Base-by-base conservation (phyloP, 2,888 invertebrate species). In the Belgica antarctica region DNA sequence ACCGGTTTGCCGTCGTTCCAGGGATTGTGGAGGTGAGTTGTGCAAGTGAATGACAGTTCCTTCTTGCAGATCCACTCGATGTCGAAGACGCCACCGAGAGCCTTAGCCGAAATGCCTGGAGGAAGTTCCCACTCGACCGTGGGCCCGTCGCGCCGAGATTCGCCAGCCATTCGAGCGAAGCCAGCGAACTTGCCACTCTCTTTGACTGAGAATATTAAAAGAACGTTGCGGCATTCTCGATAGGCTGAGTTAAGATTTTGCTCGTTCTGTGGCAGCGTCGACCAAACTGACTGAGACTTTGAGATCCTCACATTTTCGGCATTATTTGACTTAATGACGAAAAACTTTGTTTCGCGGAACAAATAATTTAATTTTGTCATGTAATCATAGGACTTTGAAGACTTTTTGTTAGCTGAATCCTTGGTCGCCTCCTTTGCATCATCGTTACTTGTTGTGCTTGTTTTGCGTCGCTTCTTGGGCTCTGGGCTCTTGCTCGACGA, bases 1-100 rank as follows among this genome's bases (percentile, higher is more conserved):
- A 98, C 97, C 71, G 96, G 96, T 81, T 96, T 96, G 59, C 95
- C 94, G 78, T 97, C 96, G 83, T 98, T 98, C 96, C 96, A 98
- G 3, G 94, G 90, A 82, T 98, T 98, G 77, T 94, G 94, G 72
- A 98, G 82, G 79, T 97, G 96, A 74, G 91, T 86, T 1, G 96
- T 96, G 76, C 90, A 90, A 74, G 89, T 90, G 76, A 98, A 98
- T 1, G 95, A 89, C 72, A 98, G 82, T 78, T 97, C 97, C 76
- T 94, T 92, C 75, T 95, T 88, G 77, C 94, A 95, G 74, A 98
- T 91, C 97, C 97, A 98, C 78, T 98, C 96, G 7, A 98, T 88
- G 82, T 92, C 91, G 78, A 98, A 97, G 12, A 96, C 94, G 71
- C 97, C 97, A 75, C 96, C 96, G 62, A 98, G 83, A 41, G 95